phyloP scores from a whole-genome alignment of 2,113 vertebrate genomes.

The Dicaeum eximium region DNA sequence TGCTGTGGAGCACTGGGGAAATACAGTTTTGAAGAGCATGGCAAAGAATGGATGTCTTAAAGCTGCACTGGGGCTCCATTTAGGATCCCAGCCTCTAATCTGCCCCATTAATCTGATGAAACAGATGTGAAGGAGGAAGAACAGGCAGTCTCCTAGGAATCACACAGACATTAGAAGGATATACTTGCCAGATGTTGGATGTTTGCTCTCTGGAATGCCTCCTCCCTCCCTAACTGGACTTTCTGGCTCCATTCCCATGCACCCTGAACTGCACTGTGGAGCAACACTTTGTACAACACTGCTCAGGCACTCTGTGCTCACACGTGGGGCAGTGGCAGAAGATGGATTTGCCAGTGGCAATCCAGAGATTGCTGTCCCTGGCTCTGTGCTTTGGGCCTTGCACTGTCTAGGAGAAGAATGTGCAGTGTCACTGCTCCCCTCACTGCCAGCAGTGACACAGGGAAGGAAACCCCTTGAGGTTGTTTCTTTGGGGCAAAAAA shows the following conservation, averaged over 20 bases:
- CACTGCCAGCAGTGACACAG: not conserved
- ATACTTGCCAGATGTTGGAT: constrained; percentile 51
- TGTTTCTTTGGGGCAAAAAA: not conserved
- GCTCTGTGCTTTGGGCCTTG: not conserved
- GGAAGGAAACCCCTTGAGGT: not conserved
- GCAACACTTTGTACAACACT: not conserved
- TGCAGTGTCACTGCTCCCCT: not conserved
- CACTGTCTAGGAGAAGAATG: not conserved
- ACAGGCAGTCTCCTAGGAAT: constrained; percentile 30
- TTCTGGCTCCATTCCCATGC: constrained; percentile 9
- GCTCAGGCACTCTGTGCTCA: not conserved
- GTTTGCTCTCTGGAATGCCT: not conserved
- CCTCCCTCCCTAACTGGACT: not conserved
- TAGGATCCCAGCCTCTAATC: not conserved
- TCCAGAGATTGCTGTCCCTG: not conserved
- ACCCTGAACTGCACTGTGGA: not conserved
- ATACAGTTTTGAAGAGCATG: not conserved
- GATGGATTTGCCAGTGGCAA: not conserved
- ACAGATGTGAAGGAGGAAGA: constrained; percentile 51
- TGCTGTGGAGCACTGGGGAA: not conserved
- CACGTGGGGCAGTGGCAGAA: not conserved
- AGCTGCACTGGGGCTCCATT: not conserved
- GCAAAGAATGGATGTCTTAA: constrained; percentile 11
- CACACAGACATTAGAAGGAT: not conserved
- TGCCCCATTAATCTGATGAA: constrained; percentile 9